These are phyloP conservation scores for Leucophenga varia DNA, from an alignment of 1,140 invertebrate genomes.

Conservation along the genomic window DNA sequence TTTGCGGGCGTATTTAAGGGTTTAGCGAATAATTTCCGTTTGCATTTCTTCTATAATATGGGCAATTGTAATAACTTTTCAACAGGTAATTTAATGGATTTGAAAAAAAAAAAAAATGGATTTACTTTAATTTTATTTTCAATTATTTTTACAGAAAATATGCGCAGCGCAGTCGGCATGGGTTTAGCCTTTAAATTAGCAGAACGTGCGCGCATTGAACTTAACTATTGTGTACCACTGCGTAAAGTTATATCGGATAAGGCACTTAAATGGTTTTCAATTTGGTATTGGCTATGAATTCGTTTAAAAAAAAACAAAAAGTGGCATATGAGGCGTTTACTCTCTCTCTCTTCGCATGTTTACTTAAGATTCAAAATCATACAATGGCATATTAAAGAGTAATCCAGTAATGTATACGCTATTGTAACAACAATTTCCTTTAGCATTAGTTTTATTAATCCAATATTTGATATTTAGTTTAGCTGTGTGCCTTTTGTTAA, in stretches of 20 bases:
- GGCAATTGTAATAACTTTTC: slow-evolving; percentile 48
- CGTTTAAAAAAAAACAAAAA: too few species aligned
- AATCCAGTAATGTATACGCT: too few species aligned
- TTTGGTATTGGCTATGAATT: slow-evolving; percentile 56
- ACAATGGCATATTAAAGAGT: too few species aligned
- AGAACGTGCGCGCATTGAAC: slow-evolving; percentile 51
- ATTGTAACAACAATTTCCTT: too few species aligned
- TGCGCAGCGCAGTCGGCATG: slow-evolving; percentile 45
- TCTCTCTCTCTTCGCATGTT: too few species aligned
- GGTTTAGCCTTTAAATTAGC: slow-evolving; percentile 49
- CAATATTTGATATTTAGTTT: too few species aligned
- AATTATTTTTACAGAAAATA: slow-evolving; percentile 30
- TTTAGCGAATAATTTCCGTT: slow-evolving; percentile 45
- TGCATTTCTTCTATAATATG: slow-evolving; percentile 54
- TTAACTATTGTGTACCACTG: slow-evolving; percentile 53
- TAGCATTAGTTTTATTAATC: too few species aligned
- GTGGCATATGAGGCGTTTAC: too few species aligned
- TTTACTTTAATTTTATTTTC: background rate
- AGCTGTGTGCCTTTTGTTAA: too few species aligned
- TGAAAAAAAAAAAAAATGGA: background rate
- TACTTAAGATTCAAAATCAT: too few species aligned
- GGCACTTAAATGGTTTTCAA: slow-evolving; percentile 39
- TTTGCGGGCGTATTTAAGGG: slow-evolving; percentile 48
- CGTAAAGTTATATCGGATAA: slow-evolving; percentile 32
- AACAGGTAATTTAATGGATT: slow-evolving; percentile 23